Percentiles rank a stretch among this genome's conserved stretches.
These are phyloP conservation scores for Orthosia incerta DNA, from an alignment of 2,888 invertebrate genomes.

Conservation along the genomic window DNA sequence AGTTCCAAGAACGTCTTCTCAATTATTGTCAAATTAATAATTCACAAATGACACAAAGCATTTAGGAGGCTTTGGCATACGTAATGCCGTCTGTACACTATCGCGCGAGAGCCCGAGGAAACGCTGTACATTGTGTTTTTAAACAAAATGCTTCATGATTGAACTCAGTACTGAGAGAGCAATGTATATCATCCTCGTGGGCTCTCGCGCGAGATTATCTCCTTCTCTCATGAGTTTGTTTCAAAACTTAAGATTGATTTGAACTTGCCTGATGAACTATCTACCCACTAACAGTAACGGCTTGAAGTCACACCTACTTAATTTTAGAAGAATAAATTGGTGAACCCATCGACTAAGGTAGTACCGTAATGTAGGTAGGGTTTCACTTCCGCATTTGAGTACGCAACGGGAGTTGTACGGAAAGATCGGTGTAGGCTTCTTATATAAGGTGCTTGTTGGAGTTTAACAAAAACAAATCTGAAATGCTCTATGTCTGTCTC, in stretches of 20 bases:
- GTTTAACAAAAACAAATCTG: too few species aligned
- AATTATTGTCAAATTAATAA: not conserved
- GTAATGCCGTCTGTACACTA: too few species aligned
- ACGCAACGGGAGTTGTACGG: not conserved
- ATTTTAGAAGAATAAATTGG: not conserved
- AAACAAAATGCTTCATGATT: too few species aligned
- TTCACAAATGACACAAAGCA: not conserved
- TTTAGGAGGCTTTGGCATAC: not conserved
- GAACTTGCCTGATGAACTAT: conserved; percentile 1
- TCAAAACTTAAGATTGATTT: not conserved
- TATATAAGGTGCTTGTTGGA: not conserved
- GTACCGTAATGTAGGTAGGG: not conserved
- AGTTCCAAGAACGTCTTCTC: not conserved
- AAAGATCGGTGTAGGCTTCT: not conserved
- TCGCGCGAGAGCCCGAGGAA: too few species aligned
- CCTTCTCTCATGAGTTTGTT: not conserved
- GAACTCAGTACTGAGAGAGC: too few species aligned
- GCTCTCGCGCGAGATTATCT: too few species aligned
- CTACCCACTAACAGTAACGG: conserved; percentile 21
- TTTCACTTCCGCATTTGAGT: too few species aligned
- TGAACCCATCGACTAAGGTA: not conserved
- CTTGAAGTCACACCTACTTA: conserved; percentile 2
- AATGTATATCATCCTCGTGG: too few species aligned
- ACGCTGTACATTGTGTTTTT: too few species aligned
- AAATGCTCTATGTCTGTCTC: too few species aligned